Conservation (phyloP, 1,140 invertebrate species). For the Amyelois transitella region DNA sequence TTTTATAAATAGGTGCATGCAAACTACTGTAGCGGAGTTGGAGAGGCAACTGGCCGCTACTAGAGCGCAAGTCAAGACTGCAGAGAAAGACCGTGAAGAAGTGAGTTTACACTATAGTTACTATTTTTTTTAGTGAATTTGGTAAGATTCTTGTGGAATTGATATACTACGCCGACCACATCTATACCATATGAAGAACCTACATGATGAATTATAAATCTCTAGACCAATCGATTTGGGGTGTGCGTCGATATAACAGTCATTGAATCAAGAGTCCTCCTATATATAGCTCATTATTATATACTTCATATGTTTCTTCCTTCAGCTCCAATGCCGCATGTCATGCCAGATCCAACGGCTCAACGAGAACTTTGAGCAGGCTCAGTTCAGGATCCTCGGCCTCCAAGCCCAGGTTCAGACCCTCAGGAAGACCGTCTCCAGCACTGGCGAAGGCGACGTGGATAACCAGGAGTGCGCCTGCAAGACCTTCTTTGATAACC, state of each 20-base stretch:
- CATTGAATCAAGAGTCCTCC: too few species aligned
- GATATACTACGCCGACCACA: too few species aligned
- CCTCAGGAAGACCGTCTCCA: constrained; percentile 75
- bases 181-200: too few species aligned
- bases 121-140: constrained; percentile 7
- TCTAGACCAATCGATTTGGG: too few species aligned
- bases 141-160: too few species aligned
- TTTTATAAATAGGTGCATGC: constrained; percentile 52
- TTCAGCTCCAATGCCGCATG: constrained; percentile 79
- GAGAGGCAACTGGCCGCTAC: constrained; percentile 79
- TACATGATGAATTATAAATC: too few species aligned
- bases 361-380: constrained; percentile 80
- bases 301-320: too few species aligned
- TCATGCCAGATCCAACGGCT: constrained; percentile 79
- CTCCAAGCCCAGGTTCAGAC: constrained; percentile 79
- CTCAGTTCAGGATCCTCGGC: constrained; percentile 78
- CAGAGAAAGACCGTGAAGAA: constrained; percentile 80
- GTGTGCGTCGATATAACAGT: too few species aligned
- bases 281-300: too few species aligned
- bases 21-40: constrained; percentile 78
- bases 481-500: constrained; percentile 47
- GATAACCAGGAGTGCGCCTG: constrained; percentile 49
- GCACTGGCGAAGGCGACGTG: constrained; percentile 45
- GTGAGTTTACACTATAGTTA: constrained; percentile 42
- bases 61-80: constrained; percentile 76